A percentile compares a stretch with the other conserved stretches of the same genome.
Conservation (phyloP, 2,888 invertebrate genomes). For the Erpobdella octoculata region DNA sequence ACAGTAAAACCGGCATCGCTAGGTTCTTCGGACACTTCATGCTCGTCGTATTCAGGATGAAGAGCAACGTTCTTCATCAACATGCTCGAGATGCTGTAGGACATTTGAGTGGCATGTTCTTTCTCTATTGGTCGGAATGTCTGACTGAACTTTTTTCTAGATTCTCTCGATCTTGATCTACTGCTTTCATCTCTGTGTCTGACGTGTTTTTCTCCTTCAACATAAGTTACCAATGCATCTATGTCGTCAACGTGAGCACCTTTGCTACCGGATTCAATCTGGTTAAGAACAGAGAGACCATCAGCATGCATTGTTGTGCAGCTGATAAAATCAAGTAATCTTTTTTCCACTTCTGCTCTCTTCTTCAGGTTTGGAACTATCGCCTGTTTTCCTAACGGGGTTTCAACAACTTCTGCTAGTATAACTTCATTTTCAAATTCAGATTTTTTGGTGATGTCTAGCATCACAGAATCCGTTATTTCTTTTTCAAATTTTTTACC, state of each 20-base stretch:
- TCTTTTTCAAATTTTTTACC: no score
- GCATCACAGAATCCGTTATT: no score
- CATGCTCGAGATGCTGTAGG: background rate
- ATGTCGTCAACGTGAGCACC: background rate
- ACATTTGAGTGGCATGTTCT: background rate
- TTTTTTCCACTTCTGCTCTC: no score
- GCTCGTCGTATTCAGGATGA: background rate
- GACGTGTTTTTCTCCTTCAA: background rate
- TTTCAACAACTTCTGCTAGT: no score
- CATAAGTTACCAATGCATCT: conserved; percentile 13
- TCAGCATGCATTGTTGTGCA: no score
- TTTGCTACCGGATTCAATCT: background rate
- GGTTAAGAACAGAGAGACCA: background rate
- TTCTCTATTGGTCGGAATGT: no score
- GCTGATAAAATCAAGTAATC: no score
- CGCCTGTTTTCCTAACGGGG: no score
- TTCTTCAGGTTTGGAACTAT: no score
- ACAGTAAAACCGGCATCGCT: conserved; percentile 17
- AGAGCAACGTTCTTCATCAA: background rate
- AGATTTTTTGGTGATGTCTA: no score
- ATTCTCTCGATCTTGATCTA: background rate
- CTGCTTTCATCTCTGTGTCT: background rate
- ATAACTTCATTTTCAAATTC: no score
- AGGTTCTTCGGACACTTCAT: background rate
- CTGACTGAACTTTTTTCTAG: background rate